These are phyloP conservation scores for Limnephilus lunatus DNA, from an alignment of 2,888 invertebrate genomes.

Conservation along the genomic window DNA sequence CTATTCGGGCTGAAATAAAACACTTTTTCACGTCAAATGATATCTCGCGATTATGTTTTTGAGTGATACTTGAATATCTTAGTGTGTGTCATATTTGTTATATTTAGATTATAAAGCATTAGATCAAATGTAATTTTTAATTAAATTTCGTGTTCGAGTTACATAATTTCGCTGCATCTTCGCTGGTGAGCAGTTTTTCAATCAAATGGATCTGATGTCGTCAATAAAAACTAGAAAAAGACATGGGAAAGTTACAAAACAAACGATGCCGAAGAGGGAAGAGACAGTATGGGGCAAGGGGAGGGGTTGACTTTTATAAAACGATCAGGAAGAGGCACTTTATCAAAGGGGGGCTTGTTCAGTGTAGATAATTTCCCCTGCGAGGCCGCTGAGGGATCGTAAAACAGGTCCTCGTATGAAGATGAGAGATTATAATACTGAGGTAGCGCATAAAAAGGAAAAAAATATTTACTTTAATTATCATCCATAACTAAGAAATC, in stretches of 20 bases:
- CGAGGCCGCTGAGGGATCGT: slow-evolving; percentile 41
- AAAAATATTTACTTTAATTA: background rate
- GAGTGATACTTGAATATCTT: background rate
- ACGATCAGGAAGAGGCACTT: slow-evolving; percentile 60
- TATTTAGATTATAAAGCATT: too few relatives aligned
- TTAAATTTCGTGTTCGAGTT: background rate
- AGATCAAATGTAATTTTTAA: background rate
- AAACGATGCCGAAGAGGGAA: slow-evolving; percentile 19
- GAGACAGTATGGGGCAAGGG: background rate
- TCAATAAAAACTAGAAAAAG: slow-evolving; percentile 45
- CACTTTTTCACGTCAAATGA: too few relatives aligned
- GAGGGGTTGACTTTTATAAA: slow-evolving; percentile 54
- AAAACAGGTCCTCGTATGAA: background rate
- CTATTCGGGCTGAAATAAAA: too few relatives aligned
- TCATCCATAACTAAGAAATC: background rate
- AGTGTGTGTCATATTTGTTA: background rate
- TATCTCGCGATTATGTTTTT: background rate
- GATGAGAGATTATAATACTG: background rate
- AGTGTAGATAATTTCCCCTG: slow-evolving; percentile 63
- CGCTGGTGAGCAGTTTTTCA: background rate
- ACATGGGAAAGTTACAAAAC: slow-evolving; percentile 29
- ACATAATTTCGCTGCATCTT: background rate
- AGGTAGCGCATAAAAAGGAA: background rate
- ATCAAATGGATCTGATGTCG: background rate
- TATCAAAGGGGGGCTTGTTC: slow-evolving; percentile 59